These are phyloP conservation scores for Sphyrna mokarran DNA, from an alignment of 2,113 vertebrate species.

Conservation along the genomic window DNA sequence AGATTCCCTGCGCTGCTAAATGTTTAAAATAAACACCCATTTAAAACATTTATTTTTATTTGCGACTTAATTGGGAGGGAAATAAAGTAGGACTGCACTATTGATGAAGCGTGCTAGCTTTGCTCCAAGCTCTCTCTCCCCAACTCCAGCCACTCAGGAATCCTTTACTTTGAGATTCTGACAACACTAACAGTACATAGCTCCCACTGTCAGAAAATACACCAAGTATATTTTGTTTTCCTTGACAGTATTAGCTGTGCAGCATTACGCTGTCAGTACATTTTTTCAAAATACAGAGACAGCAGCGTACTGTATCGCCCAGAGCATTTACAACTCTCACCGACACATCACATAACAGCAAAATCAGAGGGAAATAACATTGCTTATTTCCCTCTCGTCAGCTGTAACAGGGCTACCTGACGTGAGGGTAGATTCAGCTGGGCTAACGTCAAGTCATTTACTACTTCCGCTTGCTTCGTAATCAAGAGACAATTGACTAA, in stretches of 20 bases:
- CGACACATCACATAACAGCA: not conserved
- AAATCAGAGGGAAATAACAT: not conserved
- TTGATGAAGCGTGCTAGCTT: not conserved
- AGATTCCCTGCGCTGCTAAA: not conserved
- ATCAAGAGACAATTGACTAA: not conserved
- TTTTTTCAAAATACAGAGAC: not conserved
- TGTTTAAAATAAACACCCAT: not conserved
- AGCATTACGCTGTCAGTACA: constrained; percentile 33
- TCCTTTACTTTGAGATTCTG: constrained; percentile 9
- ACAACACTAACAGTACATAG: constrained; percentile 39
- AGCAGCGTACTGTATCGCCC: not conserved
- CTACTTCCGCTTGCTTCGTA: not conserved
- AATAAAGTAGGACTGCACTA: not conserved
- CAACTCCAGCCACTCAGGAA: constrained; percentile 34
- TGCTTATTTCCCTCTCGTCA: not conserved
- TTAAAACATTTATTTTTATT: not conserved
- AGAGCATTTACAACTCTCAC: constrained; percentile 19
- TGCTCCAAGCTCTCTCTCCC: not conserved
- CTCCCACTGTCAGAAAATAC: constrained; percentile 37
- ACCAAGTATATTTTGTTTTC: constrained; percentile 42
- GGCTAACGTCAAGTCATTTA: not conserved
- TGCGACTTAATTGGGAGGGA: not conserved
- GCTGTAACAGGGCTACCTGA: too few species aligned
- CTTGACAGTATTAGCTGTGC: constrained; percentile 38
- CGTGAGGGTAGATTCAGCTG: not conserved